Evolutionary conservation across 2,113 vertebrate genomes (phyloP).

Genomic region (Oreochromis spilurus): DNA sequence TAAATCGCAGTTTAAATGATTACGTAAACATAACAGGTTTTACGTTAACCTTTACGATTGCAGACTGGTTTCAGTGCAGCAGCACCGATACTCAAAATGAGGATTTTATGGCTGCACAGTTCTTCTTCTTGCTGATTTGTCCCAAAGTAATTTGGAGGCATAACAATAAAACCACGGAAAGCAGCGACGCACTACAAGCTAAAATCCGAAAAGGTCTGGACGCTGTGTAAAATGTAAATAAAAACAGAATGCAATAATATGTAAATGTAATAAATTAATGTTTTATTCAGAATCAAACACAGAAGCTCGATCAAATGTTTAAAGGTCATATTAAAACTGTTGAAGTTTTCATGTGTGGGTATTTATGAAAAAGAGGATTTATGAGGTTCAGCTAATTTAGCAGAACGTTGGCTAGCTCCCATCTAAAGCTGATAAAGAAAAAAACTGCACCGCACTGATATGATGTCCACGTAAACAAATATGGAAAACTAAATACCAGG

Average conservation of each 20-base stretch:
- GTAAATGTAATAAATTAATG: neutral
- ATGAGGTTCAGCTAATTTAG: neutral
- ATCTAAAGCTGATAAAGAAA: neutral
- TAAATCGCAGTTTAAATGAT: rapidly evolving
- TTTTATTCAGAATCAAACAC: neutral
- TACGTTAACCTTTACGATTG: neutral
- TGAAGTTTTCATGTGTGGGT: neutral
- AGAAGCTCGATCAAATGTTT: neutral
- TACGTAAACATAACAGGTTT: rapidly evolving
- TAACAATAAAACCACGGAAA: neutral
- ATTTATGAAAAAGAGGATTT: neutral
- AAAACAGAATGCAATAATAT: neutral
- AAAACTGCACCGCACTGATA: neutral
- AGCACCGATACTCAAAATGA: neutral
- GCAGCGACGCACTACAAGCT: neutral
- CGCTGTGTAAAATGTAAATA: neutral
- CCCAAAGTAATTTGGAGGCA: neutral
- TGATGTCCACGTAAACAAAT: neutral
- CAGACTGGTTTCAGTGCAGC: neutral
- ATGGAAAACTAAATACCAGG: neutral
- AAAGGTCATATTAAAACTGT: neutral
- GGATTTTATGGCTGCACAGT: neutral
- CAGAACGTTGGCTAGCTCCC: neutral
- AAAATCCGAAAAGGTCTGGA: rapidly evolving
- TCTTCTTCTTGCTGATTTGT: neutral